Percentiles rank a stretch among this genome's conserved stretches.
Conservation (phyloP, 2,888 invertebrate species). For the Athalia cordata region DNA sequence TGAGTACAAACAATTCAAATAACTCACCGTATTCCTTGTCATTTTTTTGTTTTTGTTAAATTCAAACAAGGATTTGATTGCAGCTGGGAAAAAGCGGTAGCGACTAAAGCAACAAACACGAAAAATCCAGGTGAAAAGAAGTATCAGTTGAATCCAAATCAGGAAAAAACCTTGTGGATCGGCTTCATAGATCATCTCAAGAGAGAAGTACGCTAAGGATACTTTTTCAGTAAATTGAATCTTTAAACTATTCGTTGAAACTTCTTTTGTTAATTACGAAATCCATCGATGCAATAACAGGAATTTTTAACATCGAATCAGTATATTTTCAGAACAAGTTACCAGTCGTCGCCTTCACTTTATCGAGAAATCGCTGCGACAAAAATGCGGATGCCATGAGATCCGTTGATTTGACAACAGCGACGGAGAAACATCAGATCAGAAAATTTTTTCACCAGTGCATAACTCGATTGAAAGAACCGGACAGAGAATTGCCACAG, state of each 20-base stretch:
- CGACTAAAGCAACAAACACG: slow-evolving; percentile 24
- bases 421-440: slow-evolving; percentile 89
- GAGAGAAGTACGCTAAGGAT: slow-evolving; percentile 74
- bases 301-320: not conserved
- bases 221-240: not conserved
- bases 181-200: slow-evolving; percentile 89
- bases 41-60: no score
- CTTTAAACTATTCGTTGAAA: not conserved
- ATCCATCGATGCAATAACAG: no score
- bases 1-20: slow-evolving; percentile 68
- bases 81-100: slow-evolving; percentile 60
- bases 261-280: not conserved
- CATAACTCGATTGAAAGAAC: slow-evolving; percentile 85
- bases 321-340: slow-evolving; percentile 78
- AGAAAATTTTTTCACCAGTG: slow-evolving; percentile 90
- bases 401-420: slow-evolving; percentile 85
- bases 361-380: slow-evolving; percentile 91
- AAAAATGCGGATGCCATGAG: slow-evolving; percentile 76
- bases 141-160: slow-evolving; percentile 75
- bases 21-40: no score
- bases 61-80: not conserved
- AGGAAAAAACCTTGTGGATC: slow-evolving; percentile 89
- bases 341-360: slow-evolving; percentile 95
- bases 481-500: slow-evolving; percentile 94
- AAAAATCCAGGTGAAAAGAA: slow-evolving; percentile 43